phyloP scores from a whole-genome alignment of 2,888 invertebrate genomes.

The Brachyptera putata region DNA sequence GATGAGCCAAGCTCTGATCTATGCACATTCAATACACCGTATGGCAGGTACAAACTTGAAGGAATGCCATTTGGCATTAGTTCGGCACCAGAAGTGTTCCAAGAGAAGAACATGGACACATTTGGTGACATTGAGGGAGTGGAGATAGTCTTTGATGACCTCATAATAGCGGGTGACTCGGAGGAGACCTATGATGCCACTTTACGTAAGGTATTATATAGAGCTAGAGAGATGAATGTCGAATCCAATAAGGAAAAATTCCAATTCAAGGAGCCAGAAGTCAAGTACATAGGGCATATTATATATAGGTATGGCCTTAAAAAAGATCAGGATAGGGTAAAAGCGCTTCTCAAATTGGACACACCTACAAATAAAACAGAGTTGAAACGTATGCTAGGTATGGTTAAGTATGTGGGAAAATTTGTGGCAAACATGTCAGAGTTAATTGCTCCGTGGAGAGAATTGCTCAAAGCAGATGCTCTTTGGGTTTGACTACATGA shows the following conservation, averaged over 20 bases:
- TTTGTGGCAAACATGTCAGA: no score
- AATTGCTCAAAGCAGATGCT: no score
- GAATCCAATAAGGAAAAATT: constrained; percentile 34
- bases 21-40: constrained; percentile 28
- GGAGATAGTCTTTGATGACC: constrained; percentile 41
- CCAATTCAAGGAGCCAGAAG: constrained; percentile 34
- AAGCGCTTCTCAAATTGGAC: no score
- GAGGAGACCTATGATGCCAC: constrained; percentile 17
- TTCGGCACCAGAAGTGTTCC: no score
- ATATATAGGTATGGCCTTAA: constrained; percentile 38
- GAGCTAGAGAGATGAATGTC: constrained; percentile 33
- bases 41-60: constrained; percentile 27
- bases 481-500: no score
- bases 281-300: constrained; percentile 34
- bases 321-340: no score
- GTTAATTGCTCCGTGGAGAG: no score
- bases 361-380: no score
- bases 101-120: constrained; percentile 36
- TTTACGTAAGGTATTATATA: constrained; percentile 23
- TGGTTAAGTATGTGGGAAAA: no score
- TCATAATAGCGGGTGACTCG: constrained; percentile 36
- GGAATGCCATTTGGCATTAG: constrained; percentile 28
- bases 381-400: no score
- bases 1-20: constrained; percentile 26
- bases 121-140: constrained; percentile 41